phyloP scores from a whole-genome alignment of 2,888 invertebrate species.

The Drosophila anomelani region DNA sequence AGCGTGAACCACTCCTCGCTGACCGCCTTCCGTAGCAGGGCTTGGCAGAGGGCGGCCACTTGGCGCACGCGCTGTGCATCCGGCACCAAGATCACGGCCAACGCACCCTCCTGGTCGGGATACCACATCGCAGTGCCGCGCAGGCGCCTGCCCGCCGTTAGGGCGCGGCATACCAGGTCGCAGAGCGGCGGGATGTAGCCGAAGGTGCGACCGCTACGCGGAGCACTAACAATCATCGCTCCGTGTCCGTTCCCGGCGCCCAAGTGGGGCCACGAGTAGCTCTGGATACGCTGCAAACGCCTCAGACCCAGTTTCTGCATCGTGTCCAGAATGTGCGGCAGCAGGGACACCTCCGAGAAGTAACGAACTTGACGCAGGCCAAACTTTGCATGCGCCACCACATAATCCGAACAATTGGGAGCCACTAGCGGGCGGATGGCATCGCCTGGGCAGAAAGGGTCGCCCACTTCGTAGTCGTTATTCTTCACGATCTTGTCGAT shows the following conservation, averaged over 20 bases:
- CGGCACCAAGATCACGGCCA: constrained; percentile 55
- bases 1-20: constrained; percentile 46
- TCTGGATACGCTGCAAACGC: constrained; percentile 54
- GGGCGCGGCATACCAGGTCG: constrained; percentile 29
- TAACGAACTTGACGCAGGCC: constrained; percentile 34
- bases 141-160: background rate
- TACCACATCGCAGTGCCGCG: constrained; percentile 1
- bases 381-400: constrained; percentile 46
- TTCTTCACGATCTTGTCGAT: background rate
- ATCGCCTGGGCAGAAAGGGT: background rate
- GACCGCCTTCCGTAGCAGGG: constrained; percentile 39
- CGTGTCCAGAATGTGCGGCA: constrained; percentile 43
- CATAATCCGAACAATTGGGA: constrained; percentile 57
- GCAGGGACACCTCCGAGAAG: constrained; percentile 46
- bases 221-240: constrained; percentile 55
- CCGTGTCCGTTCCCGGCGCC: constrained; percentile 40
- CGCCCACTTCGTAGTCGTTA: background rate
- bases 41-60: constrained; percentile 38
- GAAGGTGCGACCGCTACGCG: constrained; percentile 61
- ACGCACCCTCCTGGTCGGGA: constrained; percentile 29
- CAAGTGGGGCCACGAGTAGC: constrained; percentile 64
- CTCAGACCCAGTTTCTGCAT: constrained; percentile 46
- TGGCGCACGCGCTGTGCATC: constrained; percentile 41
- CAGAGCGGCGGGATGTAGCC: constrained; percentile 58
- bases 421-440: constrained; percentile 38